Evolutionary conservation across 1,140 invertebrate genomes (phyloP).

Genomic region (Asbolus verrucosus): DNA sequence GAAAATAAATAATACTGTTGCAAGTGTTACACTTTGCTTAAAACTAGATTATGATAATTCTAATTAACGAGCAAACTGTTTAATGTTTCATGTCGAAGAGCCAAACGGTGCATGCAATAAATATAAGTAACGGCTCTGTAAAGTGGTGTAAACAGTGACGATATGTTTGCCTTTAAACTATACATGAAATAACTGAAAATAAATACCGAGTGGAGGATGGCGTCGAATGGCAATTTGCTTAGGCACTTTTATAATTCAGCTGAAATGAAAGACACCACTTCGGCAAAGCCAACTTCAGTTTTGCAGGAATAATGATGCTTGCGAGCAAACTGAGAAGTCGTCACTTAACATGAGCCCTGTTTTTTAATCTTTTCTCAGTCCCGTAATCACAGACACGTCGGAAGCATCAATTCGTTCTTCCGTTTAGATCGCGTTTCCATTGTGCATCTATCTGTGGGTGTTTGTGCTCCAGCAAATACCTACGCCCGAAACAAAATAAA

Average conservation of each 20-base stretch:
- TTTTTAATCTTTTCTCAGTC: conserved; percentile 3
- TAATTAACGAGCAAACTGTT: too few relatives aligned
- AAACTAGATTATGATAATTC: too few relatives aligned
- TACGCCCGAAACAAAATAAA: conserved; percentile 33
- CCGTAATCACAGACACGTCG: not conserved
- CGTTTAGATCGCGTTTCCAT: conserved; percentile 10
- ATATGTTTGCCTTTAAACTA: too few relatives aligned
- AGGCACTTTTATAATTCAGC: conserved; percentile 27
- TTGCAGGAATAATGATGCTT: conserved; percentile 21
- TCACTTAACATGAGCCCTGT: conserved; percentile 16
- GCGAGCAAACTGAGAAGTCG: conserved; percentile 24
- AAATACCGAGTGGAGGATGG: not conserved
- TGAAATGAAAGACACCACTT: conserved; percentile 4
- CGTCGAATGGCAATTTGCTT: conserved; percentile 7
- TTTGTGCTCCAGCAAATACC: conserved; percentile 13
- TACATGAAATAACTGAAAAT: not conserved
- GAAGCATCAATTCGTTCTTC: not conserved
- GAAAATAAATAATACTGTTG: not conserved
- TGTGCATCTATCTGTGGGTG: conserved; percentile 16
- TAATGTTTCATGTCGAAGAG: too few relatives aligned
- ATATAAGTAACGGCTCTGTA: too few relatives aligned
- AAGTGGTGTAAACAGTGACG: too few relatives aligned
- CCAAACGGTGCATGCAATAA: too few relatives aligned
- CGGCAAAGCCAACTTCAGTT: conserved; percentile 15
- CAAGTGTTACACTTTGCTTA: too few relatives aligned